Evolutionary conservation across 2,888 invertebrate species (phyloP), one percentile per base, ranked within the genome.

Genomic region (Tetragonula carbonaria): DNA sequence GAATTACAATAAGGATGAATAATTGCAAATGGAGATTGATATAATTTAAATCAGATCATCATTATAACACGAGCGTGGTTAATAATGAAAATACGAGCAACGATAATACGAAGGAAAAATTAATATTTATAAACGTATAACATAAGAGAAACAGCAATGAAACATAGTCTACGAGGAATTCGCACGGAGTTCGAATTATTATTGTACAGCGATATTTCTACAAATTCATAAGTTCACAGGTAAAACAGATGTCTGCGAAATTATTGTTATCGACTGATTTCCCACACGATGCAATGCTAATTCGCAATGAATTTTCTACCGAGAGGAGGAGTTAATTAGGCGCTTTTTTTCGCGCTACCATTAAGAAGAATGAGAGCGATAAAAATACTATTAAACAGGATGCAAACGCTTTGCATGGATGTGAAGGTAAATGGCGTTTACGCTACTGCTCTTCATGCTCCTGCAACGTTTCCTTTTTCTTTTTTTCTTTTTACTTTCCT

Each of bases 251-350:
- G 59, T 21, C 23, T 18, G 4, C 21, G 23, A n/a, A 3, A 33
- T 28, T 45, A 45, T 45, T 45, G 8, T 45, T 66, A 78, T 74
- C 21, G 13, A 66, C 23, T 59, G 38, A 66, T 78, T 74, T 78
- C 57, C 45, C 62, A 57, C 23, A 33, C 66, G 50, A 74, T 50
- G 55, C 2, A 28, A 78, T 13, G 53, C 4, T 28, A 78, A 65
- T 73, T 6, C 45, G 6, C 0, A 28, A 2, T 2, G 28, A 21
- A 13, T 13, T 23, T 45, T 45, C 21, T 18, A 57, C 23, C 13
- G 33, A 59, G 23, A 18, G 28, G 51, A 33, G 28, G 14, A 67
- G 18, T 66, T 74, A 23, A 51, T 74, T 67, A 59, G 23, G 18
- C 57, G 21, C 16, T 51, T 67, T 74, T 74, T 78, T 70, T 59